phyloP scores from a whole-genome alignment of 2,888 invertebrate genomes.

The Lottia scabra region DNA sequence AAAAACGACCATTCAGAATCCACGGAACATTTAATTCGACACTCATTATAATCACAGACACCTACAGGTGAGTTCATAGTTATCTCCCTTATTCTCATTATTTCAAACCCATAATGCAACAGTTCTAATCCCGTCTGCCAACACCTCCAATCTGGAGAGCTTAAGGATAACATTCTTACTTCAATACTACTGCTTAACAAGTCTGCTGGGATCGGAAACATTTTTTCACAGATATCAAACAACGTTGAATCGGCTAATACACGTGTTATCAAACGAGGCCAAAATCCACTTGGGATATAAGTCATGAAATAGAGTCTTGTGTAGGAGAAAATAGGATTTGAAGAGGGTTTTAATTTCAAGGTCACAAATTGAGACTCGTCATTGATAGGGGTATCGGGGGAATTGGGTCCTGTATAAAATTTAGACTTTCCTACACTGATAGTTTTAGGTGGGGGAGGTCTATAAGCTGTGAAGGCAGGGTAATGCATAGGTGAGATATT shows the following conservation, averaged over 20 bases:
- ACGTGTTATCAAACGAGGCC: constrained; percentile 94
- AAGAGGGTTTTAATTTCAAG: constrained; percentile 38
- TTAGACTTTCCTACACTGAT: constrained; percentile 25
- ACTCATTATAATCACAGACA: constrained; percentile 72
- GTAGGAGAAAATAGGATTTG: constrained; percentile 51
- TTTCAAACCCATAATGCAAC: constrained; percentile 82
- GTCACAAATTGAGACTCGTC: constrained; percentile 21
- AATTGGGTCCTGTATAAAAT: constrained; percentile 20
- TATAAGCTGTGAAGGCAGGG: background rate
- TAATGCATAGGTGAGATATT: constrained; percentile 11
- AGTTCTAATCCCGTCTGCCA: constrained; percentile 82
- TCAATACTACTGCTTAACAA: constrained; percentile 40
- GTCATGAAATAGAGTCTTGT: constrained; percentile 78
- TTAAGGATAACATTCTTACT: constrained; percentile 25
- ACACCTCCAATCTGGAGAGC: constrained; percentile 53
- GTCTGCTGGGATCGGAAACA: constrained; percentile 47
- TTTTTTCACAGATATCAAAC: constrained; percentile 37
- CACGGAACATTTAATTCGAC: constrained; percentile 71
- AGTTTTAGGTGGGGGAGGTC: constrained; percentile 7
- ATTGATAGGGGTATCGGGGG: background rate
- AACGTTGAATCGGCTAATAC: constrained; percentile 82
- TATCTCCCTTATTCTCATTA: constrained; percentile 87
- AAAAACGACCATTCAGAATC: constrained; percentile 90
- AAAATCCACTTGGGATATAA: constrained; percentile 98
- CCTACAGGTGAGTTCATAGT: constrained; percentile 72